A percentile compares a stretch with the other conserved stretches of the same genome.
Conservation (phyloP, 1,140 invertebrate genomes). For the Diorhabda elongata region DNA sequence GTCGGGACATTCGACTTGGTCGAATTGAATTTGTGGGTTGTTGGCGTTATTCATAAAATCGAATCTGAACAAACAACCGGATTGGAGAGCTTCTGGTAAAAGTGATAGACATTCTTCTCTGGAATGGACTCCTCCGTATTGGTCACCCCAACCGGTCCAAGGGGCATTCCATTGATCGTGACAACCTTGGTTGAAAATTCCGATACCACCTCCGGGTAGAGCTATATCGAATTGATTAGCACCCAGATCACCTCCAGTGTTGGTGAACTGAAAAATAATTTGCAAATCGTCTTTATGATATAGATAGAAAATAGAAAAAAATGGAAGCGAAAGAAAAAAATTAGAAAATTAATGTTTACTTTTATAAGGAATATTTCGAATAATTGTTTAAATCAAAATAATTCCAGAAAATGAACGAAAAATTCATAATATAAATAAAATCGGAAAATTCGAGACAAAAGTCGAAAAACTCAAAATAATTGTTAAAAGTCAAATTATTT, state of each 20-base stretch:
- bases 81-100: slow-evolving; percentile 19
- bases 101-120: slow-evolving; percentile 19
- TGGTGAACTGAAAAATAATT: background rate
- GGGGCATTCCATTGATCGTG: slow-evolving; percentile 25
- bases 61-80: slow-evolving; percentile 25
- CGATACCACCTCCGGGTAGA: slow-evolving; percentile 24
- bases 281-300: no score
- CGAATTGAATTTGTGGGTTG: slow-evolving; percentile 26
- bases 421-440: no score
- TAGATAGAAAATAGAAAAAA: no score
- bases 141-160: slow-evolving; percentile 23
- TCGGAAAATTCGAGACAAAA: no score
- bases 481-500: no score
- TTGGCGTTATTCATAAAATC: slow-evolving; percentile 24
- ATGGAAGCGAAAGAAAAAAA: no score
- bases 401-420: no score
- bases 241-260: slow-evolving; percentile 12
- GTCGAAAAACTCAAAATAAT: no score
- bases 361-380: no score
- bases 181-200: slow-evolving; percentile 23
- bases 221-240: slow-evolving; percentile 20
- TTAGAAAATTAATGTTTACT: no score
- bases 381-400: no score
- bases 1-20: slow-evolving; percentile 25
- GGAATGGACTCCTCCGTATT: slow-evolving; percentile 21